These are phyloP conservation scores for Tamandua tetradactyla DNA, from an alignment of 2,797 vertebrate species.

Conservation along the genomic window DNA sequence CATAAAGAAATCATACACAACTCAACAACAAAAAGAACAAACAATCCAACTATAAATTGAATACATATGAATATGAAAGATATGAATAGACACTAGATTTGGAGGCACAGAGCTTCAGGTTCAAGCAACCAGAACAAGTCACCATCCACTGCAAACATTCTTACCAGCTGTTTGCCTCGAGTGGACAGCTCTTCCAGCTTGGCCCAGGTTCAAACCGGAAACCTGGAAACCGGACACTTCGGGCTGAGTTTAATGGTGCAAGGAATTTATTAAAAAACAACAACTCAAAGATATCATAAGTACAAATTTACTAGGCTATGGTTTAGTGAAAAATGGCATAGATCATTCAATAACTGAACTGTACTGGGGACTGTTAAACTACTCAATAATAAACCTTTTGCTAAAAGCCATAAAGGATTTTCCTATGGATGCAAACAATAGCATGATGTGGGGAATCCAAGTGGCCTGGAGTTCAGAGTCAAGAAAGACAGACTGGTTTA, in stretches of 20 bases:
- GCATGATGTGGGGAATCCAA: neutral
- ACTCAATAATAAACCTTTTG: conserved; percentile 39
- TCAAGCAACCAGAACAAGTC: neutral
- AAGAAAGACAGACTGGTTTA: conserved; percentile 35
- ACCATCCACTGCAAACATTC: neutral
- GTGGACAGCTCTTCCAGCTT: neutral
- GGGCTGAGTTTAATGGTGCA: conserved; percentile 44
- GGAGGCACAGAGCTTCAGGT: neutral
- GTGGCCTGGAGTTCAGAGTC: neutral
- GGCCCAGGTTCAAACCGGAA: conserved; percentile 39
- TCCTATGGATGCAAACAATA: neutral
- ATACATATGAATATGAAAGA: too few relatives aligned
- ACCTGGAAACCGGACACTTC: conserved; percentile 50
- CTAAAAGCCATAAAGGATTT: conserved; percentile 4
- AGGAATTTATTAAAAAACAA: conserved; percentile 67
- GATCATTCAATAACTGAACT: neutral
- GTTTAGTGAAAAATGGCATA: conserved; percentile 2
- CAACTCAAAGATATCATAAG: conserved; percentile 43
- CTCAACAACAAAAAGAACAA: too few relatives aligned
- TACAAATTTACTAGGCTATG: conserved; percentile 33
- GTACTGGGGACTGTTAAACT: neutral
- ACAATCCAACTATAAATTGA: too few relatives aligned
- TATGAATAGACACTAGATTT: too few relatives aligned
- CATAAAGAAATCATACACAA: too few relatives aligned
- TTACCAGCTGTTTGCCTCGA: neutral